phyloP scores from a whole-genome alignment of 2,888 invertebrate species.

The Malacosoma neustria region DNA sequence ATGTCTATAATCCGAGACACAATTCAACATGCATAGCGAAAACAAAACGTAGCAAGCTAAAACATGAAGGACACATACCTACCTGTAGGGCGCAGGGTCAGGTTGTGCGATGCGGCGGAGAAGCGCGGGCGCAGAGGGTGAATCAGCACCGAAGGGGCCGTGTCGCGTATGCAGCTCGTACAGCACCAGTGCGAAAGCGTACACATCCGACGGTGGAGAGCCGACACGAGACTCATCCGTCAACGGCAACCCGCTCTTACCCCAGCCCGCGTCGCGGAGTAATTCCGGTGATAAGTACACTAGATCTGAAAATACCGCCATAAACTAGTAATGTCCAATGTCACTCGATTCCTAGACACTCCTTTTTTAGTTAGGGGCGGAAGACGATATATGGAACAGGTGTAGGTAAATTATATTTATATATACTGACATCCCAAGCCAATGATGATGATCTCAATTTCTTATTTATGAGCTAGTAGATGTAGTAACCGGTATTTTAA shows the following conservation, averaged over 20 bases:
- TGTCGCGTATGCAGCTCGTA: conserved; percentile 91
- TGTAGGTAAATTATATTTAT: too few species aligned
- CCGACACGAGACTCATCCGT: conserved; percentile 59
- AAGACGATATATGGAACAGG: too few species aligned
- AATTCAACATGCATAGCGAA: too few species aligned
- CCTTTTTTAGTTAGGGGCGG: too few species aligned
- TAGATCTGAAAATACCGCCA: conserved; percentile 77
- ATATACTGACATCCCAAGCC: too few species aligned
- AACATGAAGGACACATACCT: conserved; percentile 42
- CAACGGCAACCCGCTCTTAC: conserved; percentile 33
- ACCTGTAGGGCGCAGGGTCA: conserved; percentile 75
- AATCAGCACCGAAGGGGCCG: conserved; percentile 87
- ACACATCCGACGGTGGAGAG: conserved; percentile 86
- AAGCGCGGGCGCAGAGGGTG: conserved; percentile 79
- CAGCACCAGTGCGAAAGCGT: conserved; percentile 90
- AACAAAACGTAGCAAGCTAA: too few species aligned
- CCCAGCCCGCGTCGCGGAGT: conserved; percentile 70
- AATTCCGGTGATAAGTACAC: conserved; percentile 89
- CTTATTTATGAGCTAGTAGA: too few species aligned
- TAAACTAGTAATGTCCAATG: too few species aligned
- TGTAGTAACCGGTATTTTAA: too few species aligned
- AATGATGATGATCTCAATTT: too few species aligned
- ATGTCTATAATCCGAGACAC: too few species aligned
- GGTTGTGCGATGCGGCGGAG: conserved; percentile 75
- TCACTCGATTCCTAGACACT: too few species aligned